These are phyloP conservation scores for Nysson spinosus DNA, from an alignment of 2,888 invertebrate species.

Conservation along the genomic window DNA sequence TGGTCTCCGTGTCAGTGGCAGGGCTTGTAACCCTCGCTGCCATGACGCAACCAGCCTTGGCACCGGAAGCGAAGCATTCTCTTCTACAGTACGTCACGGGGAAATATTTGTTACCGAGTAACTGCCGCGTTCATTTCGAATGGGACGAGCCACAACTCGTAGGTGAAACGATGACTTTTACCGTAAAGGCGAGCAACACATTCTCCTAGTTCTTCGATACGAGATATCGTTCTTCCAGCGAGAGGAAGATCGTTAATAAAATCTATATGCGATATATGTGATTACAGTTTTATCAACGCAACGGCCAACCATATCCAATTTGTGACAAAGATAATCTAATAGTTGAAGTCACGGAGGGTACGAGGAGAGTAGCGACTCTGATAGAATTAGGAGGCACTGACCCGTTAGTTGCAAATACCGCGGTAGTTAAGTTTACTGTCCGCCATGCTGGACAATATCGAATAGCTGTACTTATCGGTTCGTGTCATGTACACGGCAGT, in stretches of 20 bases:
- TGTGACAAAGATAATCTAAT: slow-evolving; percentile 94
- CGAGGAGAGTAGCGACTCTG: slow-evolving; percentile 89
- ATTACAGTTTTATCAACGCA: slow-evolving; percentile 90
- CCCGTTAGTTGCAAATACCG: slow-evolving; percentile 90
- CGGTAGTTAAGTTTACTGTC: slow-evolving; percentile 94
- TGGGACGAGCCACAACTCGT: slow-evolving; percentile 94
- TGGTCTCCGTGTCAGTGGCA: slow-evolving; percentile 92
- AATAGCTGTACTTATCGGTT: slow-evolving; percentile 90
- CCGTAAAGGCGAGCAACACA: slow-evolving; percentile 81
- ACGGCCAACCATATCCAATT: slow-evolving; percentile 95
- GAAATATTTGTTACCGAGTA: slow-evolving; percentile 92
- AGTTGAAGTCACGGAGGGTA: slow-evolving; percentile 92
- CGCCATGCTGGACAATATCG: slow-evolving; percentile 93
- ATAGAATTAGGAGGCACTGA: slow-evolving; percentile 92
- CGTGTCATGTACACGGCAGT: slow-evolving; percentile 89
- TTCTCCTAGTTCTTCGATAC: too few species aligned
- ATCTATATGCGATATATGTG: neutral
- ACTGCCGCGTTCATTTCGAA: slow-evolving; percentile 91
- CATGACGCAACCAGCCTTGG: slow-evolving; percentile 93
- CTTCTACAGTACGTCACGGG: slow-evolving; percentile 94
- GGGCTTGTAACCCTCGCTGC: slow-evolving; percentile 93
- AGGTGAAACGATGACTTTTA: slow-evolving; percentile 94
- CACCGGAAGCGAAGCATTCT: slow-evolving; percentile 93
- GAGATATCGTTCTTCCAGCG: too few species aligned
- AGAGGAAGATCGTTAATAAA: too few species aligned